Conservation (phyloP, 2,797 vertebrate species). For the Parotocinclus haroldoi region DNA sequence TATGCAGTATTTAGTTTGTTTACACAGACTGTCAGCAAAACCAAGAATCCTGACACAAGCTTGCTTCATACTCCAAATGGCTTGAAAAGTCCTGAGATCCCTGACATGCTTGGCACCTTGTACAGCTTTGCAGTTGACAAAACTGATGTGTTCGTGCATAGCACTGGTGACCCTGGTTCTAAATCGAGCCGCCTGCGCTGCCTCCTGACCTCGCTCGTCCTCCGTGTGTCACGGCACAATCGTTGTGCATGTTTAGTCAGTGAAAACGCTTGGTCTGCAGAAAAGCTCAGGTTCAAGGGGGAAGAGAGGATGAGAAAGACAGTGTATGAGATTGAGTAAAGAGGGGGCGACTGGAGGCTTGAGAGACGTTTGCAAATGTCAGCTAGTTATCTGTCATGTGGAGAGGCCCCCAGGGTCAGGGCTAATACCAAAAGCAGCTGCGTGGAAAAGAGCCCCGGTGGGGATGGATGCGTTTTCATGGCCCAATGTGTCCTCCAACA, state of each 20-base stretch:
- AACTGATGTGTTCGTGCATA: slow-evolving; percentile 52
- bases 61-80: slow-evolving; percentile 51
- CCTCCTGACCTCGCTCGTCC: slow-evolving; percentile 32
- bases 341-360: slow-evolving; percentile 51
- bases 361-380: slow-evolving; percentile 70
- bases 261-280: background rate
- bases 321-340: slow-evolving; percentile 39
- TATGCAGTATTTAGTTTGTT: too few species aligned
- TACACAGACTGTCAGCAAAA: too few species aligned
- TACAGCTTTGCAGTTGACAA: slow-evolving; percentile 60
- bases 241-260: background rate
- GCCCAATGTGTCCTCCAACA: slow-evolving; percentile 55
- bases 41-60: too few species aligned
- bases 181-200: slow-evolving; percentile 45
- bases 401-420: slow-evolving; percentile 50
- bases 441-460: slow-evolving; percentile 58
- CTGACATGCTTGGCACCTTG: slow-evolving; percentile 60
- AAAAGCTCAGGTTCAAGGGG: slow-evolving; percentile 9
- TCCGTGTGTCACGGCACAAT: background rate
- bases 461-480: slow-evolving; percentile 55
- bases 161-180: slow-evolving; percentile 52
- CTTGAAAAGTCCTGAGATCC: slow-evolving; percentile 57
- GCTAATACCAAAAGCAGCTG: slow-evolving; percentile 77
- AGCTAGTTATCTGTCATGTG: slow-evolving; percentile 68
- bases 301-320: slow-evolving; percentile 16